phyloP scores from a whole-genome alignment of 2,797 vertebrate species.

The Sebastes glaucus region DNA sequence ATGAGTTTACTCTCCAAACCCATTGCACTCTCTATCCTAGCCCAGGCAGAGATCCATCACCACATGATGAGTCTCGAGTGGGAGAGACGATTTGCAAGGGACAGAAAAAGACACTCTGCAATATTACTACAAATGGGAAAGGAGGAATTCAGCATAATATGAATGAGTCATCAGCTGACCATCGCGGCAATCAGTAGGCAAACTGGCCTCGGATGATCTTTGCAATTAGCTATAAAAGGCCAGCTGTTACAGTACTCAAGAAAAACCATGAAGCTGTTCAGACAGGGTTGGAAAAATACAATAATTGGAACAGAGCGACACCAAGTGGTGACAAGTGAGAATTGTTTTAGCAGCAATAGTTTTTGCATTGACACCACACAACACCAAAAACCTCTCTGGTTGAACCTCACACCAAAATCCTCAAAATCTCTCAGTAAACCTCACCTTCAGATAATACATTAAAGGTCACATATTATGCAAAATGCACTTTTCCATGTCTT shows the following conservation, averaged over 20 bases:
- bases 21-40: background rate
- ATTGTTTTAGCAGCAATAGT: background rate
- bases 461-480: no score
- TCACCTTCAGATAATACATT: background rate
- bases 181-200: conserved; percentile 3
- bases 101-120: conserved; percentile 15
- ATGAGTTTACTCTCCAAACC: conserved; percentile 26
- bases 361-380: background rate
- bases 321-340: conserved; percentile 36
- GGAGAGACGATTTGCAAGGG: conserved; percentile 10
- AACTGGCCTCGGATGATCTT: conserved; percentile 1
- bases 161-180: conserved; percentile 37
- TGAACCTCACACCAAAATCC: background rate
- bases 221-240: background rate
- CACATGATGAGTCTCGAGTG: conserved; percentile 9
- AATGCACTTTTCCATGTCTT: no score
- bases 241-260: background rate
- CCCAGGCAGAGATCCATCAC: conserved; percentile 27
- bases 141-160: background rate
- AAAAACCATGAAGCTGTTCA: background rate
- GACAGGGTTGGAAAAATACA: background rate
- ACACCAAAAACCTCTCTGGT: background rate
- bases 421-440: background rate
- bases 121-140: conserved; percentile 3
- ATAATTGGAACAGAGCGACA: conserved; percentile 34